A percentile compares a stretch with the other conserved stretches of the same genome.
These are phyloP conservation scores for Etheostoma perlongum DNA, from an alignment of 2,797 vertebrate species.

Conservation along the genomic window DNA sequence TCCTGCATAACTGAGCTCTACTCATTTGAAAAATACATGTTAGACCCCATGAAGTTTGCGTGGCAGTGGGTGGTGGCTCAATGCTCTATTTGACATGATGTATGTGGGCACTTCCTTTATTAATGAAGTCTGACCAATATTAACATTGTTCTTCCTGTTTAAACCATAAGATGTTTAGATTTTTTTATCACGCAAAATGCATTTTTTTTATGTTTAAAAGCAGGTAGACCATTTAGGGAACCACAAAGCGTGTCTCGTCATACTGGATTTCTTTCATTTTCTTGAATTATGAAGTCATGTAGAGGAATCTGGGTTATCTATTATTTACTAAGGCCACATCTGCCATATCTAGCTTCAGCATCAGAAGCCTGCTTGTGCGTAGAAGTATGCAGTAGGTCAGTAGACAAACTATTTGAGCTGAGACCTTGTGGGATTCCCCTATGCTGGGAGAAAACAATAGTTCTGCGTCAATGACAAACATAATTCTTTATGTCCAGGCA, in stretches of 20 bases:
- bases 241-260: neutral
- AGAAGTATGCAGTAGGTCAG: too few species aligned
- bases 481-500: neutral
- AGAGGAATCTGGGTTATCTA: slow-evolving; percentile 15
- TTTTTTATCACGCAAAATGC: neutral
- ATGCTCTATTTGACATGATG: too few species aligned
- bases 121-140: too few species aligned
- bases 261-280: neutral
- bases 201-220: too few species aligned
- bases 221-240: too few species aligned
- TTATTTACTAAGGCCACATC: neutral
- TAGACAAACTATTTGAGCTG: neutral
- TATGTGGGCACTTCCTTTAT: too few species aligned
- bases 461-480: neutral
- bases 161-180: too few species aligned
- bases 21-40: neutral
- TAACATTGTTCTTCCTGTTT: neutral
- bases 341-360: neutral
- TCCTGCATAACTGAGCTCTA: neutral
- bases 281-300: neutral
- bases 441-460: neutral
- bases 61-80: neutral
- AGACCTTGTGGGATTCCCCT: too few species aligned
- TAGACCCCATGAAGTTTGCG: neutral
- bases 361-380: neutral